Evolutionary conservation across 2,113 vertebrate species (phyloP), one percentile per base, ranked within the genome.

Genomic region (Sceloporus tristichus): DNA sequence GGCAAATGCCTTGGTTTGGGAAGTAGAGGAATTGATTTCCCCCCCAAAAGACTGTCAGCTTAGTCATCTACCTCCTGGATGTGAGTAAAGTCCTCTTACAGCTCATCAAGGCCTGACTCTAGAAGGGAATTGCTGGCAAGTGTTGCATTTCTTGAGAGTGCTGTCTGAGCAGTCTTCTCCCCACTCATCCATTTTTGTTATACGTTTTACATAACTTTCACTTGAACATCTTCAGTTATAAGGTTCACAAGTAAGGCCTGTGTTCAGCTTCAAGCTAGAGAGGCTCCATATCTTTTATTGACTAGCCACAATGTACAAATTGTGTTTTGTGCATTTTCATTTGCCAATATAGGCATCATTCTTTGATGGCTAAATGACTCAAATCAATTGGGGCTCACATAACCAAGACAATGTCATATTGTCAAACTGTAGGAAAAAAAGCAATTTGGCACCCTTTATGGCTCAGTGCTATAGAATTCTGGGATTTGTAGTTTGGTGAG

Each of bases 41-140:
- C 38, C 92, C 90, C 71, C 25, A 42, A 42, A 65, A 82, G 5
- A 80, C 71, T 79, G 85, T 83, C 89, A 90, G 80, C 90, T 93
- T 88, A 94, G 65, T 88, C 71, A 90, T 83, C 85, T 91, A 91
- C 18, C 68, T 89, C 83, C 86, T 85, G 87, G 62, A 3, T 87
- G 34, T 16, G 62, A 90, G 40, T 81, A 84, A 68, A 86, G 62
- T 78, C 84, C 73, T 11, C 27, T 88, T 74, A 83, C 79, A 88
- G 65, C 48, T 89, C 54, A 13, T 87, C 85, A 71, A 16, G 38
- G 42, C 78, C 48, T 85, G 38, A 70, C 65, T 13, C 75, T 79
- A 71, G 85, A 66, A 84, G 13, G 38, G 53, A 70, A 79, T 38
- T 11, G 0, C 53, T 77, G 79, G 71, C 34, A 85, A 66, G 1